Evolutionary conservation across 2,888 invertebrate species (phyloP), one percentile per base, ranked within the genome.

Genomic region (Macrosiphum euphorbiae): DNA sequence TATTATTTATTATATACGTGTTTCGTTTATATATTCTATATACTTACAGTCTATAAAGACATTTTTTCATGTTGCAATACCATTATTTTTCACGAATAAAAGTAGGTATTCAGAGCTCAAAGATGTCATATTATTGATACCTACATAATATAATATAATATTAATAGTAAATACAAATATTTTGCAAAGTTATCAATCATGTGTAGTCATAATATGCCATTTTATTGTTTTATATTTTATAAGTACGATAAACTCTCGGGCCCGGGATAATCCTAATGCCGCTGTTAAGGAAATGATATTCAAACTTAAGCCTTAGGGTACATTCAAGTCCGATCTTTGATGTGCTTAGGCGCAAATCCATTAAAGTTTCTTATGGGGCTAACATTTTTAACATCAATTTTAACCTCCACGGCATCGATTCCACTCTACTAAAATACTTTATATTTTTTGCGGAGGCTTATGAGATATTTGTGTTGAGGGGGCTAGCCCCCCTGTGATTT

Each of bases 181-280:
- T n/a, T 88, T 41, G 28, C 13, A 13, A 3, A 44, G 89, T 58
- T 58, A 89, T 91, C 84, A 55, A 91, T 84, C 55, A 84, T 52
- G 35, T 1, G 26, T 50, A 35, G 24, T 26, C 41, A 35, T 52
- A 7, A n/a, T 50, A 26, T 91, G 44, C 55, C 28, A 85, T 91
- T 91, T 91, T 91, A 55, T 55, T 91, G 41, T 91, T 52, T 50
- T 78, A 52, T 35, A 78, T 78, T 35, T 20, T 78, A 35, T 78
- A n/a, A n/a, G n/a, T n/a, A 41, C 20, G 20, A 35, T 20, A 20
- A 35, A 41, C 7, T 35, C 26, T 58, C 8, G 10, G 8, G 26
- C 26, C 26, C 8, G 26, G 8, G 58, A 58, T 58, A 58, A 58
- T 26, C 58, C 58, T 58, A 58, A 58, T 58, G 26, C 26, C 2